phyloP scores from a whole-genome alignment of 2,888 invertebrate genomes.

The Eupithecia inturbata region DNA sequence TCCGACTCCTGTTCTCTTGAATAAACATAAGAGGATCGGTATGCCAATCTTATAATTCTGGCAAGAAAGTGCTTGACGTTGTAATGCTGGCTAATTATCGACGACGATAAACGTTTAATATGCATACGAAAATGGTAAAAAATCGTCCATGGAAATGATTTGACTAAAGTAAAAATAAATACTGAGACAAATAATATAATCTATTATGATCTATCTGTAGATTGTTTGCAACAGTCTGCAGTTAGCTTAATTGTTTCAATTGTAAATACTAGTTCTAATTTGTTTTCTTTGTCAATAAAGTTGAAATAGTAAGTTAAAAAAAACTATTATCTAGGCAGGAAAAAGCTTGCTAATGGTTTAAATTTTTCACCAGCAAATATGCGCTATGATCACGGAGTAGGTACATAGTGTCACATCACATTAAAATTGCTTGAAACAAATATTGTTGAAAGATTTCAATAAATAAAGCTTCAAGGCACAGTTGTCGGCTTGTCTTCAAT shows the following conservation, averaged over 20 bases:
- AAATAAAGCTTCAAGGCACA: background rate
- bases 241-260: no score
- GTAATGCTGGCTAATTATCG: conserved; percentile 19
- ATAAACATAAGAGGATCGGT: conserved; percentile 63
- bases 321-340: background rate
- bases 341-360: background rate
- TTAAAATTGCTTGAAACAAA: background rate
- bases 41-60: conserved; percentile 62
- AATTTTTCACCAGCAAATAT: background rate
- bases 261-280: no score
- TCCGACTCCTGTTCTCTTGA: conserved; percentile 47
- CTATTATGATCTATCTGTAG: no score
- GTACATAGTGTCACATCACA: background rate
- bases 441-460: background rate
- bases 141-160: background rate
- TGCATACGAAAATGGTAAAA: background rate
- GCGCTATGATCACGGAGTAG: background rate
- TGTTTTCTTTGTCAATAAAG: no score
- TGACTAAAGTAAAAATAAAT: background rate
- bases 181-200: no score
- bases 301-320: no score
- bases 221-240: no score
- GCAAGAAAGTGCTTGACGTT: conserved; percentile 34
- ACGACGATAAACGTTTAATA: conserved; percentile 14
- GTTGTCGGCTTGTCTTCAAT: background rate